Evolutionary conservation across 2,888 invertebrate species (phyloP), one percentile per base, ranked within the genome.

Genomic region (Scotopteryx bipunctaria): DNA sequence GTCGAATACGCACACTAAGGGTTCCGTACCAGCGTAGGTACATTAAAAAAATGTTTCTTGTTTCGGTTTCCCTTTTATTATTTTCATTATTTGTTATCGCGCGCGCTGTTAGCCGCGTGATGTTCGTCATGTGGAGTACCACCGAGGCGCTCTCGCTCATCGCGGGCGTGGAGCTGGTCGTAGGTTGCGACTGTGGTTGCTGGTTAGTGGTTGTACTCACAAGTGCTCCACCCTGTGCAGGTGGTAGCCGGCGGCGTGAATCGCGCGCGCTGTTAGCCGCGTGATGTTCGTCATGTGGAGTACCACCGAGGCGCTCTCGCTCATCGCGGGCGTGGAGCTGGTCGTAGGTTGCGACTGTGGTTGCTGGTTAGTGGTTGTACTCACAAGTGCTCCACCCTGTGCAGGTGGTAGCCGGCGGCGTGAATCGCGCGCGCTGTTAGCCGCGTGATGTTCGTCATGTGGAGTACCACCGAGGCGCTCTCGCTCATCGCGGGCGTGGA

Each of bases 281-380:
- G 89, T 88, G 54, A 90, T 84, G 68, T 90, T 87, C 1, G 80
- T 79, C 63, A 82, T 76, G 27, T 79, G 76, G 1, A 89, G 71
- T 45, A 83, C 76, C 43, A 81, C 86, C 0, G 84, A 83, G 1
- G 66, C 70, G 2, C 76, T 71, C 17, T 73, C 72, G 40, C 63
- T 72, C 52, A 63, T 59, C 44, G 69, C 66, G 49, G n/a, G n/a
- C n/a, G n/a, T n/a, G n/a, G n/a, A n/a, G 29, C 15, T 29, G 1
- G n/a, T n/a, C n/a, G n/a, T n/a, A n/a, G n/a, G n/a, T n/a, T n/a
- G n/a, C n/a, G n/a, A n/a, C n/a, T n/a, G n/a, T n/a, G n/a, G n/a
- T n/a, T n/a, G n/a, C n/a, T n/a, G n/a, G n/a, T n/a, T 17, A 21
- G 13, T 5, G 2, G 5, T 3, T 4, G 5, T 46, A 79, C 85